A percentile compares a stretch with the other conserved stretches of the same genome.
Conservation (phyloP, 2,888 invertebrate genomes). For the Syrphus vitripennis region DNA sequence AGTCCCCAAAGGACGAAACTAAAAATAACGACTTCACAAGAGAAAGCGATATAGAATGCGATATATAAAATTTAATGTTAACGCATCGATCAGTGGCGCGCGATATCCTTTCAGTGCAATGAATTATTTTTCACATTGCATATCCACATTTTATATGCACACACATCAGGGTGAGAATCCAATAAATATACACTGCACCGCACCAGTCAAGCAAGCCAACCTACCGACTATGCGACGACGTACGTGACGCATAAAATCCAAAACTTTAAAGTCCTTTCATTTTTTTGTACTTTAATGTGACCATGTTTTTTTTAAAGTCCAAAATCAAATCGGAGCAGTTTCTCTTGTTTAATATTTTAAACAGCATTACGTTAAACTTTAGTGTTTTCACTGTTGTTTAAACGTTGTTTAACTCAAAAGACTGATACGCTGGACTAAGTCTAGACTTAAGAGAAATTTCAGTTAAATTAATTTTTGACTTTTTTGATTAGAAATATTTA, state of each 20-base stretch:
- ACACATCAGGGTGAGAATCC: constrained; percentile 46
- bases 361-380: no score
- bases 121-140: constrained; percentile 55
- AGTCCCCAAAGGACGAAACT: constrained; percentile 40
- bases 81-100: constrained; percentile 69
- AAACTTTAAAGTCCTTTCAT: neutral
- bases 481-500: no score
- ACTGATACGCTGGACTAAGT: no score
- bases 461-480: no score
- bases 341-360: no score
- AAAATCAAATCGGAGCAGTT: no score
- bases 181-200: constrained; percentile 36
- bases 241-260: neutral
- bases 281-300: neutral
- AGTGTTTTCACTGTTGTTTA: no score
- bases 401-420: no score
- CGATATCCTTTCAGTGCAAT: constrained; percentile 62
- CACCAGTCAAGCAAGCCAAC: neutral
- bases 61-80: constrained; percentile 58
- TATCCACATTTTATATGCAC: constrained; percentile 18
- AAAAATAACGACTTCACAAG: neutral
- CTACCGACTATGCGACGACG: neutral
- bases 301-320: no score
- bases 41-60: neutral
- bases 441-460: no score